Conservation (phyloP, 1,140 invertebrate species). For the Diachasmimorpha longicaudata region DNA sequence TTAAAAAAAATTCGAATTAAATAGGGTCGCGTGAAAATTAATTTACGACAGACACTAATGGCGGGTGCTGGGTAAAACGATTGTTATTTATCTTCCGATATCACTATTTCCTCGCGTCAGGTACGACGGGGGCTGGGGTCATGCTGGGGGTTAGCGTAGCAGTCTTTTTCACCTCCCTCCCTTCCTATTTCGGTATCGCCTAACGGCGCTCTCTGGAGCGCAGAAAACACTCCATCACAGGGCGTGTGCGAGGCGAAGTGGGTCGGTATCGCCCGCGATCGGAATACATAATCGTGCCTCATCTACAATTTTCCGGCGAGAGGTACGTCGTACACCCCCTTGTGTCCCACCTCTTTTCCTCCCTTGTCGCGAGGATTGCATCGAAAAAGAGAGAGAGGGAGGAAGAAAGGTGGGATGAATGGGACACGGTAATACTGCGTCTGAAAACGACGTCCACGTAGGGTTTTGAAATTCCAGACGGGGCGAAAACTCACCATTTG, state of each 20-base stretch:
- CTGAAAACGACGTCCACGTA: constrained; percentile 3
- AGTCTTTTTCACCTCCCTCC: neutral
- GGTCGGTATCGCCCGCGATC: constrained; percentile 53
- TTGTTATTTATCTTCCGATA: constrained; percentile 24
- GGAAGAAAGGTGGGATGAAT: constrained; percentile 20
- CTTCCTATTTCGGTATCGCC: constrained; percentile 16
- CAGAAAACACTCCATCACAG: constrained; percentile 55
- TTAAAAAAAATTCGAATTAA: neutral
- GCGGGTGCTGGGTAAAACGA: neutral
- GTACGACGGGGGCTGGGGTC: neutral
- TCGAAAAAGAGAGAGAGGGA: constrained; percentile 18
- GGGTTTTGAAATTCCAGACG: neutral
- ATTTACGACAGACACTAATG: constrained; percentile 19
- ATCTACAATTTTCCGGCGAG: constrained; percentile 53
- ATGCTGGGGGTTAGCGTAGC: neutral
- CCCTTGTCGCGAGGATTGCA: constrained; percentile 31
- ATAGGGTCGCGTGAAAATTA: constrained; percentile 14
- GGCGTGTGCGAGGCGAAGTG: constrained; percentile 34
- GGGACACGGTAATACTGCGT: neutral
- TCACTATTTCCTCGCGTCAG: constrained; percentile 10
- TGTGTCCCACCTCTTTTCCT: constrained; percentile 12
- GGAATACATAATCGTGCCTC: constrained; percentile 56
- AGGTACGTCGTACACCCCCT: neutral
- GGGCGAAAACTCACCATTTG: constrained; percentile 13
- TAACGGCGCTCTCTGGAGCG: constrained; percentile 30